Percentiles rank a stretch among this genome's conserved stretches.
These are phyloP conservation scores for Synanthedon andrenaeformis DNA, from an alignment of 2,888 invertebrate genomes.

Conservation along the genomic window DNA sequence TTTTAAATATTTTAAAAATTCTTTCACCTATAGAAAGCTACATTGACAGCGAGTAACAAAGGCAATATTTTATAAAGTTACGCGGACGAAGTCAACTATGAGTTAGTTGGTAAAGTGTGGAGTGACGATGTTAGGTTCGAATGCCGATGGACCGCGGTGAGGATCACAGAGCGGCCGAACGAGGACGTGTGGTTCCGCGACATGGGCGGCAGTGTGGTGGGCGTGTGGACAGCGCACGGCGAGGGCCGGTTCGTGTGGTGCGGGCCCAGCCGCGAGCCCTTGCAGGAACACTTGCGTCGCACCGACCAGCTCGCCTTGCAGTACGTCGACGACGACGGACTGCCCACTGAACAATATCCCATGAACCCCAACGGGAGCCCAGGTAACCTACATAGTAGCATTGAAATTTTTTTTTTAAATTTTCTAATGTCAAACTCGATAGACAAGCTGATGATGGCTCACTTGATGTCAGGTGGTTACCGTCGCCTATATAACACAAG, in stretches of 20 bases:
- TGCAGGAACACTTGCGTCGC: constrained; percentile 59
- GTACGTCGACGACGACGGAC: constrained; percentile 85
- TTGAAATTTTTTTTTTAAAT: too few relatives aligned
- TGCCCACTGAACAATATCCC: constrained; percentile 86
- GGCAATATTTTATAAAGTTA: too few relatives aligned
- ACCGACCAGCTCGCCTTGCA: constrained; percentile 80
- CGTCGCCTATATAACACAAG: too few relatives aligned
- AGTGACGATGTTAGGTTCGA: constrained; percentile 44
- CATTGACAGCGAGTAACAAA: too few relatives aligned
- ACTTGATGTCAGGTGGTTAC: too few relatives aligned
- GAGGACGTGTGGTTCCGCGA: constrained; percentile 85
- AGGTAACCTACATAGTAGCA: constrained; percentile 50
- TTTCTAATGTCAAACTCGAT: too few relatives aligned
- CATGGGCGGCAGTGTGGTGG: constrained; percentile 91
- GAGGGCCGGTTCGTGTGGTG: constrained; percentile 85
- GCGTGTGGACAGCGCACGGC: constrained; percentile 97
- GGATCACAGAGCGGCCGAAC: constrained; percentile 71
- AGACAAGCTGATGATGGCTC: too few relatives aligned
- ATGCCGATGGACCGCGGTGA: constrained; percentile 83
- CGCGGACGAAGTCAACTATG: too few relatives aligned
- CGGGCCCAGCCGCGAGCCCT: constrained; percentile 18
- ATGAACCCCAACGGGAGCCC: constrained; percentile 95
- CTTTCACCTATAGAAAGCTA: too few relatives aligned
- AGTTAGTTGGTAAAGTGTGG: too few relatives aligned
- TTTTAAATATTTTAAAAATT: too few relatives aligned